Base-by-base conservation (phyloP, 2,113 vertebrate species). In the Agelaius tricolor region DNA sequence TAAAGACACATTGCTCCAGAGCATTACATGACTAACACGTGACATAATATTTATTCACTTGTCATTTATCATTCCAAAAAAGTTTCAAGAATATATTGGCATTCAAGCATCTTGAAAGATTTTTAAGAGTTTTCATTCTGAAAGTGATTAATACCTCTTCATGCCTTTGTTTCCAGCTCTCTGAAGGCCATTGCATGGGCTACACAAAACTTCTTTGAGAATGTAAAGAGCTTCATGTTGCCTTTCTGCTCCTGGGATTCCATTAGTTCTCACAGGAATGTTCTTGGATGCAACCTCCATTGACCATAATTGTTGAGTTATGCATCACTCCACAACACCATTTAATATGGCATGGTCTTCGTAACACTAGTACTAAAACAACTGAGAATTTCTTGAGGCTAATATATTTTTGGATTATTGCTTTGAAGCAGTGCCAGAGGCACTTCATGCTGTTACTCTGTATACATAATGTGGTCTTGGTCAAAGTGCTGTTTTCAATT, bases 21-120 rank as follows among this genome's bases (percentile, higher is more conserved):
- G 7, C 77, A 75, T 84, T 92, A 84, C 72, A 71, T 86, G 63
- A 86, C 46, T 92, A 84, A 88, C 15, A 43, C 47, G 71, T 93
- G 76, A 81, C 72, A 86, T 30, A 94, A 81, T 92, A 95, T 90
- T 84, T 92, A 92, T 92, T 89, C 61, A 49, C 59, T 93, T 94
- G 75, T 71, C 18, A 1, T 83, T 81, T 92, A 74, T 77, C 4
- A 7, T 76, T 84, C 72, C 51, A 46, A 69, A 90, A 94, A 58
- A 54, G 9, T 83, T 90, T 91, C 58, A 73, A 26, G 20, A 76
- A 65, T 82, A 76, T 69, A 10, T 73, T 85, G 27, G 12, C 54
- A 61, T 93, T 77, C 37, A 69, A 86, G 5, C 3, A 24, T 49
- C 43, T 77, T 87, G 37, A 27, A 90, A 83, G 28, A 54, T 49